Evolutionary conservation across 2,797 vertebrate genomes (phyloP).

Genomic region (Onychomys leucogaster): DNA sequence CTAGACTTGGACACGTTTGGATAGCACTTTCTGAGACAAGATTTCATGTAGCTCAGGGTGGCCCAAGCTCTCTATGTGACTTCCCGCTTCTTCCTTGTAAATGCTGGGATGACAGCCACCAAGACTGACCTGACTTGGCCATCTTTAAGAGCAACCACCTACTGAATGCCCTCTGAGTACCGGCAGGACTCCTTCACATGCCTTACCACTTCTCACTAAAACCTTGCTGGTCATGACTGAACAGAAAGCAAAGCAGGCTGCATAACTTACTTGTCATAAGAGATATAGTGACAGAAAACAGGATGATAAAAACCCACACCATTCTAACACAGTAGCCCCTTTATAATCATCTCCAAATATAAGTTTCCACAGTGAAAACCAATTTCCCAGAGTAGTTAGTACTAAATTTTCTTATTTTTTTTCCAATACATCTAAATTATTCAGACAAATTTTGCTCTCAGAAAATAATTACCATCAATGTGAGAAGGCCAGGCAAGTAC

Average conservation of each 20-base stretch:
- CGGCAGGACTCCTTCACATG: background rate
- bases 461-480: slow-evolving; percentile 46
- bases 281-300: background rate
- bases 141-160: background rate
- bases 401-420: background rate
- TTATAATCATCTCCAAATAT: slow-evolving; percentile 33
- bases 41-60: background rate
- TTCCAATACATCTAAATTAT: slow-evolving; percentile 40
- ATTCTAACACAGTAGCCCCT: background rate
- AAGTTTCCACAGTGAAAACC: slow-evolving; percentile 38
- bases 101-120: background rate
- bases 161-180: background rate
- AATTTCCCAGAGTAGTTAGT: background rate
- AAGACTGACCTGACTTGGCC: background rate
- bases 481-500: background rate
- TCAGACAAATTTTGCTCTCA: slow-evolving; percentile 16
- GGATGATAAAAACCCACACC: slow-evolving; percentile 26
- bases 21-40: background rate
- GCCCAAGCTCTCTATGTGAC: background rate
- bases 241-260: slow-evolving; percentile 11
- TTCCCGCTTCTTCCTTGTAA: background rate
- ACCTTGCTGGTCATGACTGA: background rate
- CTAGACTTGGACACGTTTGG: slow-evolving; percentile 8
- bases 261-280: background rate
- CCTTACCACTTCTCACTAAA: background rate